These are phyloP conservation scores for Scolanthus callimorphus DNA, from an alignment of 92 coral and sea anemone species.

Conservation along the genomic window DNA sequence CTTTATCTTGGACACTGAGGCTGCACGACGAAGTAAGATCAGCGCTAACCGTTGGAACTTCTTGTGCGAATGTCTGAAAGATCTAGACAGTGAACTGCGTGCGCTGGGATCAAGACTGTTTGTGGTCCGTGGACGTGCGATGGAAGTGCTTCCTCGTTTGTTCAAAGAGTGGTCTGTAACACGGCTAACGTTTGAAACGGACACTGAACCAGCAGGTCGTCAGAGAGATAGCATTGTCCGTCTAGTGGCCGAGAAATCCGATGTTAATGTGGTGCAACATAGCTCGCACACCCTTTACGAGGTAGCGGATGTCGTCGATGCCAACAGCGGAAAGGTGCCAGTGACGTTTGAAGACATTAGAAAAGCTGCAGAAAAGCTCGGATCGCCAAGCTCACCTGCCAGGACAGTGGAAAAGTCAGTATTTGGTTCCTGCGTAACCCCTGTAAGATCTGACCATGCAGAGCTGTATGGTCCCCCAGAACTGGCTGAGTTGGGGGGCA, in stretches of 20 bases:
- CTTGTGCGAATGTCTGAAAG: conserved; percentile 60
- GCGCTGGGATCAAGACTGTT: conserved; percentile 63
- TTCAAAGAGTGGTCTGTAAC: conserved; percentile 59
- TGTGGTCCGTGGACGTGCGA: conserved; percentile 60
- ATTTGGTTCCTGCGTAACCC: conserved; percentile 36
- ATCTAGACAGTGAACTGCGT: conserved; percentile 63
- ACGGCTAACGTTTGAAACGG: conserved; percentile 67
- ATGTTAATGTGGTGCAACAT: conserved; percentile 52
- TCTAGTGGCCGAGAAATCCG: conserved; percentile 49
- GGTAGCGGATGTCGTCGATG: conserved; percentile 40
- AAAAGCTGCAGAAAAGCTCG: conserved; percentile 20
- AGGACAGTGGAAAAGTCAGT: conserved; percentile 26
- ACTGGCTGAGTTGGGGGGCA: conserved; percentile 54
- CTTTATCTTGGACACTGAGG: conserved; percentile 68
- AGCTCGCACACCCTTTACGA: conserved; percentile 72
- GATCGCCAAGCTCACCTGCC: conserved; percentile 11
- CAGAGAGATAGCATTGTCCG: conserved; percentile 61
- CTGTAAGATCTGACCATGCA: conserved; percentile 7
- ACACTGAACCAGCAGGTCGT: conserved; percentile 71
- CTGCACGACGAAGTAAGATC: conserved; percentile 47
- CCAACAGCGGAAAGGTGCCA: conserved; percentile 48
- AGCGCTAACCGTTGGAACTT: conserved; percentile 81
- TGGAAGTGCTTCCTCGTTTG: conserved; percentile 42
- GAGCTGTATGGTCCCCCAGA: conserved; percentile 36
- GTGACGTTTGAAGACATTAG: conserved; percentile 52